phyloP scores from a whole-genome alignment of 2,797 vertebrate genomes.

The Okamejei kenojei region DNA sequence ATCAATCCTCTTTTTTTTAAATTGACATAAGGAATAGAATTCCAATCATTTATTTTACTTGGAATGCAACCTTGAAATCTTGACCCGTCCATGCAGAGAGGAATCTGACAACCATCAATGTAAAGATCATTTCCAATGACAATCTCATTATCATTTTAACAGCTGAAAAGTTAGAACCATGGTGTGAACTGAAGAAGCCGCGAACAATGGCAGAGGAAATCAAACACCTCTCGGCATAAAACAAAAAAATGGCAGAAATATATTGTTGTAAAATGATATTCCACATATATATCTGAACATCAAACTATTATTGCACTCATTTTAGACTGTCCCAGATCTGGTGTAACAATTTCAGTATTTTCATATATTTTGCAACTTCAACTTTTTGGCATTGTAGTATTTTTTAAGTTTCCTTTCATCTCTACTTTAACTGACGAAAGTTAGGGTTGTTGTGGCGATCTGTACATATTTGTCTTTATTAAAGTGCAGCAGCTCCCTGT shows the following conservation, averaged over 20 bases:
- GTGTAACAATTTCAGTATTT: not conserved
- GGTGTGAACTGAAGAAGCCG: not conserved
- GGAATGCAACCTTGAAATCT: not conserved
- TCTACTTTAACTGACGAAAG: not conserved
- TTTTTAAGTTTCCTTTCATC: not conserved
- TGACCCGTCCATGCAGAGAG: not conserved
- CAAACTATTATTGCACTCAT: not conserved
- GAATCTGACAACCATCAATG: not conserved
- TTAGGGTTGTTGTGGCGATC: not conserved
- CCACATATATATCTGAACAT: not conserved
- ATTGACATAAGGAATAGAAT: not conserved
- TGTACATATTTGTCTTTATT: not conserved
- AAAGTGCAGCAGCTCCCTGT: conserved; percentile 2
- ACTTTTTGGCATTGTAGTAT: not conserved
- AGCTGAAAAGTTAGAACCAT: not conserved
- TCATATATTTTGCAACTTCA: not conserved
- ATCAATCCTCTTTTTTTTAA: not conserved
- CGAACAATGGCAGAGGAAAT: not conserved
- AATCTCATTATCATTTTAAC: not conserved
- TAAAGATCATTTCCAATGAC: not conserved
- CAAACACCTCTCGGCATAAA: not conserved
- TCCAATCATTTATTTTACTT: not conserved
- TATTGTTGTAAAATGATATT: not conserved
- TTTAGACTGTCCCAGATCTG: not conserved
- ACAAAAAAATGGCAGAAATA: not conserved